Evolutionary conservation across 2,113 vertebrate genomes (phyloP), one percentile per base, ranked within the genome.

Genomic region (Forbesichthys papilliferus): DNA sequence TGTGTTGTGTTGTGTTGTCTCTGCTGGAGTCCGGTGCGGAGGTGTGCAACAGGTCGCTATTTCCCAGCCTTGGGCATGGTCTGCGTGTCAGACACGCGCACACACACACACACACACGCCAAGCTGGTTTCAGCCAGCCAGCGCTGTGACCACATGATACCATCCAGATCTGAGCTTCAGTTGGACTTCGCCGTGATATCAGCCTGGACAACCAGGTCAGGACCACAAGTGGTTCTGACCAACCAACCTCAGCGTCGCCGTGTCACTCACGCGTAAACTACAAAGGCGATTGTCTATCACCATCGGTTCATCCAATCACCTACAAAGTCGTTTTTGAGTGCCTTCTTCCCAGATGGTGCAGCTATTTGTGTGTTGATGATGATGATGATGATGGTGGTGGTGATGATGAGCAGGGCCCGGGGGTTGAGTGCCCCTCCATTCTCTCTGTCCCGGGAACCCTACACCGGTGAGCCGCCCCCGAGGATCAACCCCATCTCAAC

Each of bases 401-500:
- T 58, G 52, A 73, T 52, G 73, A 73, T n/a, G 57, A 61, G 53
- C 64, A 73, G 62, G 14, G 51, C n/a, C 42, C 58, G 68, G 59
- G 52, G n/a, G 36, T 67, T 18, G 78, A 79, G 69, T 33, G 59
- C 48, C 49, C 71, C 77, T 76, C 61, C 11, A 64, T 73, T 71
- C 48, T 80, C 52, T n/a, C 0, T 74, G 61, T 74, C 64, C 36
- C 6, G 9, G 73, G 52, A 87, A 84, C 78, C 69, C 61, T 59
- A 84, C 61, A 81, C 77, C 69, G 52, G 69, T 11, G 46, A 69
- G 61, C 73, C 72, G 72, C 5, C n/a, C 64, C 72, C 5, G 53
- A 73, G 53, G 74, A 71, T 20, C 69, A 57, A 61, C 27, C 74
- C 79, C 63, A 67, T 82, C 79, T 80, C 84, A 68, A 71, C 75